A percentile compares a stretch with the other conserved stretches of the same genome.
These are phyloP conservation scores for Sebastes oblongus DNA, from an alignment of 2,797 vertebrate species.

Conservation along the genomic window DNA sequence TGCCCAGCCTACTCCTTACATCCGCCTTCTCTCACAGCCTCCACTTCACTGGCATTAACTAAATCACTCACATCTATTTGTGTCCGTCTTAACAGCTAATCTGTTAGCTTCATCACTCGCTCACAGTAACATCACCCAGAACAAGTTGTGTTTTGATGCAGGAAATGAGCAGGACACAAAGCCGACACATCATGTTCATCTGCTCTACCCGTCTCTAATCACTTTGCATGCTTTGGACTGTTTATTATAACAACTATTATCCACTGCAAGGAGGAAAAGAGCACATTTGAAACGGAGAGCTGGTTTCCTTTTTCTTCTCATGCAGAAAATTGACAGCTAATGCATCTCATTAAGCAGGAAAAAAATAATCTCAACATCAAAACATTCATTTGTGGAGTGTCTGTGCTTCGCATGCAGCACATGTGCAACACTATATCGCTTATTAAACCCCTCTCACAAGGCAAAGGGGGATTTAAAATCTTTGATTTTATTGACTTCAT, in stretches of 20 bases:
- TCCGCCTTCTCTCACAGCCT: conserved; percentile 4
- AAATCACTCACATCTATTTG: conserved; percentile 8
- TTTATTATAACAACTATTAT: conserved; percentile 34
- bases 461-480: conserved; percentile 18
- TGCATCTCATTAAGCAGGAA: background rate
- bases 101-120: conserved; percentile 21
- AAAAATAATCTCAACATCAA: conserved; percentile 1
- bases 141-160: conserved; percentile 22
- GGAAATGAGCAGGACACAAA: conserved; percentile 7
- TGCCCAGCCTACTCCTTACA: background rate
- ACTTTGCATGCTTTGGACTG: conserved; percentile 20
- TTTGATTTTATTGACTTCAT: conserved; percentile 15
- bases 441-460: conserved; percentile 11
- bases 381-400: background rate
- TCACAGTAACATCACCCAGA: conserved; percentile 11
- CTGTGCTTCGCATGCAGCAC: background rate
- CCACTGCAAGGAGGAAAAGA: background rate
- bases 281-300: background rate
- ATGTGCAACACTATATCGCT: background rate
- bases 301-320: background rate
- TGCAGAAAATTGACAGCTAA: background rate
- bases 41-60: conserved; percentile 10
- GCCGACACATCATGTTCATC: background rate
- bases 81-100: conserved; percentile 12
- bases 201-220: conserved; percentile 18